phyloP scores from a whole-genome alignment of 2,888 invertebrate species.

The Trisateles emortualis region DNA sequence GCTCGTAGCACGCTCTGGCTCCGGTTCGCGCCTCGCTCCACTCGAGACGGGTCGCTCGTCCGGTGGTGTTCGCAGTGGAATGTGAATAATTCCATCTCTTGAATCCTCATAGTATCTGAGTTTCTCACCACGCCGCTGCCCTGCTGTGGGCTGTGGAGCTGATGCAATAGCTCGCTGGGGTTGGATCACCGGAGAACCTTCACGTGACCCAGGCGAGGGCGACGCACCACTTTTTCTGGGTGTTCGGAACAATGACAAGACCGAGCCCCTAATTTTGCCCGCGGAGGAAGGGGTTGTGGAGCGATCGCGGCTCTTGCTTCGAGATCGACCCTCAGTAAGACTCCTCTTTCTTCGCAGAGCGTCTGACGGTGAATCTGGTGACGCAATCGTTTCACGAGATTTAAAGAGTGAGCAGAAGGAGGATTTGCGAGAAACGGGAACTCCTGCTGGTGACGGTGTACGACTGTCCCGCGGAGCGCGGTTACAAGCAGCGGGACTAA shows the following conservation, averaged over 20 bases:
- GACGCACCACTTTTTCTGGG: conserved; percentile 73
- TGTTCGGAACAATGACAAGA: conserved; percentile 89
- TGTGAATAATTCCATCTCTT: conserved; percentile 89
- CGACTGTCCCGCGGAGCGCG: conserved; percentile 62
- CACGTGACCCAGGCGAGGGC: conserved; percentile 72
- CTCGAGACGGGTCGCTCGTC: conserved; percentile 84
- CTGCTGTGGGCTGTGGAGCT: conserved; percentile 41
- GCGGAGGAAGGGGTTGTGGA: conserved; percentile 86
- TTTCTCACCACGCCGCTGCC: conserved; percentile 59
- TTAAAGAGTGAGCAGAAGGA: conserved; percentile 94
- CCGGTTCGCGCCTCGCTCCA: conserved; percentile 24
- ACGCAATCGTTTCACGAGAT: conserved; percentile 89
- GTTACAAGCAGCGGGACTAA: conserved; percentile 37
- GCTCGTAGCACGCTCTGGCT: conserved; percentile 17
- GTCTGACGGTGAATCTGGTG: conserved; percentile 88
- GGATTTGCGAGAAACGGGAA: conserved; percentile 90
- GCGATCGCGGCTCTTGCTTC: conserved; percentile 90
- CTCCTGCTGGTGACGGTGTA: conserved; percentile 90
- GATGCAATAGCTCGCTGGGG: conserved; percentile 57
- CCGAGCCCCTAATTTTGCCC: conserved; percentile 88
- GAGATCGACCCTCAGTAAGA: conserved; percentile 82
- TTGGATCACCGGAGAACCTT: conserved; percentile 67
- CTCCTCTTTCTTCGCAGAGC: conserved; percentile 76
- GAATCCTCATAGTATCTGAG: conserved; percentile 89
- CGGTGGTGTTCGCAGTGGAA: conserved; percentile 92